Evolutionary conservation across 2,797 vertebrate species (phyloP).

Genomic region (Arvicola amphibius): DNA sequence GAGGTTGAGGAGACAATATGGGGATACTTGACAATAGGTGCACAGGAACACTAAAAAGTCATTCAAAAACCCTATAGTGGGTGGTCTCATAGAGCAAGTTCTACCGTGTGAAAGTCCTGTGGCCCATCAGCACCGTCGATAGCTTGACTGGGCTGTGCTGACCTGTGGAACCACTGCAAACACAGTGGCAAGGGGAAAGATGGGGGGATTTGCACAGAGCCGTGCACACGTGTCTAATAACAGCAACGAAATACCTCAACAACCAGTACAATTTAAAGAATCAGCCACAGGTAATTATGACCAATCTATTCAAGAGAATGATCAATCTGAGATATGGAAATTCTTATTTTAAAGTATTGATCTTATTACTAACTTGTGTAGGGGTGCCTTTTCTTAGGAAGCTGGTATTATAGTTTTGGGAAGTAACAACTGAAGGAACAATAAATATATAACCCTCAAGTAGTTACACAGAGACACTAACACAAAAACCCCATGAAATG

Average conservation of each 20-base stretch:
- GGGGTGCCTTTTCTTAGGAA: not conserved
- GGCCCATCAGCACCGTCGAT: not conserved
- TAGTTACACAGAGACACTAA: not conserved
- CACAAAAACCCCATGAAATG: not conserved
- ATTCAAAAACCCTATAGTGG: not conserved
- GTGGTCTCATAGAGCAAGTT: not conserved
- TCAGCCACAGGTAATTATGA: constrained; percentile 8
- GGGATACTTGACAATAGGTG: not conserved
- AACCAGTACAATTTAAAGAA: not conserved
- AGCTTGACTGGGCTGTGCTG: not conserved
- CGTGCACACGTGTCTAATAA: not conserved
- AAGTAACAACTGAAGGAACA: not conserved
- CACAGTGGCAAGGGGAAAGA: not conserved
- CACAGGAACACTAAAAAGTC: constrained; percentile 12
- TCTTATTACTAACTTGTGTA: not conserved
- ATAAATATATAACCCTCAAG: not conserved
- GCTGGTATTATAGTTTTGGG: not conserved
- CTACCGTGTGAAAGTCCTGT: not conserved
- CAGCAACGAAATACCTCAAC: not conserved
- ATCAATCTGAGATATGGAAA: not conserved
- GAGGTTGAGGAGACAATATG: constrained; percentile 10
- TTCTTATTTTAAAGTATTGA: not conserved
- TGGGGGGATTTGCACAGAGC: not conserved
- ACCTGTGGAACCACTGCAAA: not conserved
- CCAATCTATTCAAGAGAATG: not conserved